These are phyloP conservation scores for Orthosia cruda DNA, from an alignment of 2,888 invertebrate genomes.

Conservation along the genomic window DNA sequence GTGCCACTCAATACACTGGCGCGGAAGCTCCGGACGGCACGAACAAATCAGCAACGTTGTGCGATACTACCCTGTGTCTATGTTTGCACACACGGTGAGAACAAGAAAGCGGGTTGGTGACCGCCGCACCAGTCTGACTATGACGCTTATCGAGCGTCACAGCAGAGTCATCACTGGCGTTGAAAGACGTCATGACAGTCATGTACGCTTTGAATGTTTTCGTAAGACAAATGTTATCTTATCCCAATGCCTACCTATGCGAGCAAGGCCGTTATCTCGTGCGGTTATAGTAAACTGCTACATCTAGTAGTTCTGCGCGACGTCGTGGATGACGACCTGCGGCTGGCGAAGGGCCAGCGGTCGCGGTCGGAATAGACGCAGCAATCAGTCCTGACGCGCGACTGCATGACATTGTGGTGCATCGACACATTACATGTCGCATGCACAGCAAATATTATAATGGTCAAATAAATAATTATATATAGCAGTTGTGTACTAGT, in stretches of 20 bases:
- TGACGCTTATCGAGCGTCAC: conserved; percentile 2
- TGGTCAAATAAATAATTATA: no score
- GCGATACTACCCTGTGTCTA: not conserved
- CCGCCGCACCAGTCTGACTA: not conserved
- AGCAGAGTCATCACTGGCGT: not conserved
- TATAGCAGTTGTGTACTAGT: no score
- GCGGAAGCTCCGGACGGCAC: not conserved
- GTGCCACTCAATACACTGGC: not conserved
- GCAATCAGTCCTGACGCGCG: conserved; percentile 29
- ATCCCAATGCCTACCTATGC: not conserved
- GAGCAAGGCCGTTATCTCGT: conserved; percentile 5
- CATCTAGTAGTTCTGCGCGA: conserved; percentile 5
- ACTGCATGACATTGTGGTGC: conserved; percentile 3
- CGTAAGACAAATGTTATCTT: not conserved
- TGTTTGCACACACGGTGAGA: not conserved
- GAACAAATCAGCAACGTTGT: not conserved
- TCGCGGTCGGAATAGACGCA: conserved; percentile 38
- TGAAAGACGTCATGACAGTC: conserved; percentile 11
- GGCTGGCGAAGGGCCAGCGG: conserved; percentile 56
- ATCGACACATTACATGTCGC: no score
- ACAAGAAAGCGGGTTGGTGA: conserved; percentile 1
- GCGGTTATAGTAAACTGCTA: conserved; percentile 1
- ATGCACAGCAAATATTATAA: no score
- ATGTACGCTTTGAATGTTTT: not conserved
- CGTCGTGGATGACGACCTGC: conserved; percentile 33